Percentiles rank a stretch among this genome's conserved stretches.
Evolutionary conservation across 2,797 vertebrate species (phyloP).

Genomic region (Syncerus caffer): DNA sequence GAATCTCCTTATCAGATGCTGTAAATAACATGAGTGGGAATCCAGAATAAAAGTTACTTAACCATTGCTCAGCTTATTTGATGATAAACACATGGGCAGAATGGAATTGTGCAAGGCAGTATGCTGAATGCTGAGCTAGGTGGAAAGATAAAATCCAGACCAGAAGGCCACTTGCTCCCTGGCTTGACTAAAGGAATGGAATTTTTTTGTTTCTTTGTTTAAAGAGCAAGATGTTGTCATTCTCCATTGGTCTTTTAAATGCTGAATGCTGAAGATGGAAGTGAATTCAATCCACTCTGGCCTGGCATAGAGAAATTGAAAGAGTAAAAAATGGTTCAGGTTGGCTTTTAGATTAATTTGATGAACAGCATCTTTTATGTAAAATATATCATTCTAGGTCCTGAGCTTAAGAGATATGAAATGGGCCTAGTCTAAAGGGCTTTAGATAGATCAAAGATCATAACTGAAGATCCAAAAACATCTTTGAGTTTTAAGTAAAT

Average conservation of each 20-base stretch:
- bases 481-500: conserved; percentile 9
- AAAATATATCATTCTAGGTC: neutral
- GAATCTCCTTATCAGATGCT: neutral
- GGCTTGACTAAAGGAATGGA: neutral
- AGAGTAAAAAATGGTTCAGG: neutral
- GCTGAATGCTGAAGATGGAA: neutral
- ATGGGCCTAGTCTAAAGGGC: neutral
- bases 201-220: neutral
- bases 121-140: neutral
- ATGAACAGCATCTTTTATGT: neutral
- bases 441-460: neutral
- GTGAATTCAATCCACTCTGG: neutral
- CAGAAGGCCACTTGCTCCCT: neutral
- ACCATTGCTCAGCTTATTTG: neutral
- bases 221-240: neutral
- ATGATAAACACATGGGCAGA: neutral
- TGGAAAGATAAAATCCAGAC: neutral
- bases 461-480: neutral
- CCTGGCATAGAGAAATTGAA: conserved; percentile 20
- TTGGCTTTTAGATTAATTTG: conserved; percentile 18
- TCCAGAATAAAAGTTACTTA: neutral
- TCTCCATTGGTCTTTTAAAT: conserved; percentile 45
- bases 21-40: neutral
- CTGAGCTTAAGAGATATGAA: neutral
- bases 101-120: neutral